Evolutionary conservation across 2,888 invertebrate genomes (phyloP), one percentile per base, ranked within the genome.

Genomic region (Drosophila pseudotalamancana): DNA sequence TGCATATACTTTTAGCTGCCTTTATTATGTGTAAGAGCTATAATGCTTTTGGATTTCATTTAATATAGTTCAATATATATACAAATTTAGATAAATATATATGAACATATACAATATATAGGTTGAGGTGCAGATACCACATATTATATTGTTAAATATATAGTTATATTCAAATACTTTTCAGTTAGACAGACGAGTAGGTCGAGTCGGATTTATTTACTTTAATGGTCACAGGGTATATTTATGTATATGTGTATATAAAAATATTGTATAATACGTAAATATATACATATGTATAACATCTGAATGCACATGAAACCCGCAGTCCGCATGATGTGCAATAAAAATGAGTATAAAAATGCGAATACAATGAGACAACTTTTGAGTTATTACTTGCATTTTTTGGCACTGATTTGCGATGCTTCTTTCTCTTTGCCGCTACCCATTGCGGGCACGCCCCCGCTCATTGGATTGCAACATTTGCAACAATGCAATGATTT

Each of bases 401-500:
- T 74, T 75, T 72, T 82, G 79, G 66, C 67, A 74, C 80, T 74
- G 86, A 77, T 82, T 79, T 85, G 83, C 72, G 65, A 62, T 63
- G 70, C 12, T 25, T 12, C 4, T 9, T 62, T 54, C 14, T 9
- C 9, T 16, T 12, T 4, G 0, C 12, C 9, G 6, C 32, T 32
- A 6, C 16, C 18, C 14, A 43, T 46, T 48, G 42, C 31, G n/a
- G n/a, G n/a, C n/a, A n/a, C 43, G 43, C 27, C 27, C 40, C 59
- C n/a, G 64, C 39, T 42, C 46, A 40, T 61, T 62, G 64, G 61
- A 64, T 67, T 60, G 70, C 75, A 63, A 64, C 72, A 48, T 50
- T 64, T 66, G 85, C 78, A 82, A 81, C 85, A 85, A 73, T 76
- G 85, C 83, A 82, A 67, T 74, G 73, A 65, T 56, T 78, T 82